Evolutionary conservation across 2,113 vertebrate species (phyloP), one percentile per base, ranked within the genome.

Genomic region (Aldabrachelys gigantea): DNA sequence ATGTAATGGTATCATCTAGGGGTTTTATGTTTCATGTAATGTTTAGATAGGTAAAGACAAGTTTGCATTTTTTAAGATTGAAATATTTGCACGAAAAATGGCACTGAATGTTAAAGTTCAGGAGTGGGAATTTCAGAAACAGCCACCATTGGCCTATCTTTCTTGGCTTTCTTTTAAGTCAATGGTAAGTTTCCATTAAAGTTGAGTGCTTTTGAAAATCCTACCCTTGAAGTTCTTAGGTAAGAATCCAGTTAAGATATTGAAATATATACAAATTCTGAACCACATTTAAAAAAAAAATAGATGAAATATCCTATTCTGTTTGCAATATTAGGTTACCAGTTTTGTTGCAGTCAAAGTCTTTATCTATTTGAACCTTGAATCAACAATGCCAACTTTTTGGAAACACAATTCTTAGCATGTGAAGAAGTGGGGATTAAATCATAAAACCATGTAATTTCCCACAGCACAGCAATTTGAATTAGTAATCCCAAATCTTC

Each of bases 391-490:
- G 65, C 38, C 49, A 80, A 65, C 27, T 96, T 93, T 82, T 82
- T n/a, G 92, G 38, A 88, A 59, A 94, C 89, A 84, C 12, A 14
- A 16, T 92, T 93, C 62, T 80, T 31, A 92, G 38, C 12, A 0
- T 85, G 50, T 52, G 86, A 90, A 87, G 52, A 86, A 38, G 47
- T 72, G 21, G 19, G 86, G 83, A n/a, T 90, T 91, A 84, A 93
- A 85, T 53, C 44, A 49, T 52, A 92, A 65, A 52, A 25, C 2
- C 5, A 76, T 82, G 25, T 79, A 84, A 27, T 16, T 87, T 93
- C 76, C 78, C 76, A n/a, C 21, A 13, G 44, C 75, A n/a, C 69
- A 91, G 93, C 80, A 31, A 94, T 94, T 92, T 87, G 83, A 89
- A 89, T 93, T 87, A 91, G 87, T 41, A 57, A 56, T 76, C 27